These are phyloP conservation scores for Drosophila quadrilineata DNA, from an alignment of 1,140 invertebrate species.

Conservation along the genomic window DNA sequence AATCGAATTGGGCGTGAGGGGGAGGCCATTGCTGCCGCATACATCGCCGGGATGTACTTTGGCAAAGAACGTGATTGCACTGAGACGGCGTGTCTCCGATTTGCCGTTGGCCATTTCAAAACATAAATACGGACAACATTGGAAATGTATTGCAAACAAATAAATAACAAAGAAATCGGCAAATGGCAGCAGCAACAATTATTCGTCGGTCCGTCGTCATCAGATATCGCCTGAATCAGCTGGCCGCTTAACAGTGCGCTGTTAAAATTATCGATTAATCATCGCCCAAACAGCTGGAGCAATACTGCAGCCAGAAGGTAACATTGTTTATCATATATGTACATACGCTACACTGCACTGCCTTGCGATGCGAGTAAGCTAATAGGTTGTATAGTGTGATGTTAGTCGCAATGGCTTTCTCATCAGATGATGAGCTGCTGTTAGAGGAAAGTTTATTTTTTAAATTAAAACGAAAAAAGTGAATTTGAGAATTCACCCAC, in stretches of 20 bases:
- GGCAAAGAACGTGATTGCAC: slow-evolving; percentile 94
- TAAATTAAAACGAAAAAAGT: too few species aligned
- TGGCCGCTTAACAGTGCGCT: neutral
- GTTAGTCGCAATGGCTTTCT: too few species aligned
- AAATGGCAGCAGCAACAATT: slow-evolving; percentile 36
- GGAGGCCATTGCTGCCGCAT: slow-evolving; percentile 97
- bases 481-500: too few species aligned
- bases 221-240: too few species aligned
- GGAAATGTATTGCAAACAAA: too few species aligned
- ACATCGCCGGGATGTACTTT: slow-evolving; percentile 93
- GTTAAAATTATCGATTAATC: neutral
- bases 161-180: neutral
- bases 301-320: neutral
- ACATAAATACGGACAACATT: neutral
- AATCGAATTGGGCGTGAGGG: slow-evolving; percentile 97
- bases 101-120: slow-evolving; percentile 36
- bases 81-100: slow-evolving; percentile 82
- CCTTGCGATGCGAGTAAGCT: too few species aligned
- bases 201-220: slow-evolving; percentile 8
- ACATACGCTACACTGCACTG: slow-evolving; percentile 32
- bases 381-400: too few species aligned
- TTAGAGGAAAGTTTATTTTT: too few species aligned
- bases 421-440: too few species aligned
- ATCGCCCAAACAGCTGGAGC: neutral
- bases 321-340: too few species aligned